A percentile compares a stretch with the other conserved stretches of the same genome.
These are phyloP conservation scores for Tetrax tetrax DNA, from an alignment of 2,113 vertebrate genomes.

Conservation along the genomic window DNA sequence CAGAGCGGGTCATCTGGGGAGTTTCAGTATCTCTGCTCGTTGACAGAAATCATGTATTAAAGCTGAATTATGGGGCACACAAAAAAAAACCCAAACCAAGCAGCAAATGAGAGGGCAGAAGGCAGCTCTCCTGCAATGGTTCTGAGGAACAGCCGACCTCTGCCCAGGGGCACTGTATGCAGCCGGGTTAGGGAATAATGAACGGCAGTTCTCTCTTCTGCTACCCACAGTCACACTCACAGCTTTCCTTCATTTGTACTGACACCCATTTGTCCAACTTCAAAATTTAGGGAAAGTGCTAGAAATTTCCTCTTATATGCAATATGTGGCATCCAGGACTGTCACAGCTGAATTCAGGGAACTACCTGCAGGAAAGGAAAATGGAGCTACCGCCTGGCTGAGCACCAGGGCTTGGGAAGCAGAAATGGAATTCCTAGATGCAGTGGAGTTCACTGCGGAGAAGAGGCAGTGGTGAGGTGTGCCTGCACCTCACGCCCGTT, in stretches of 20 bases:
- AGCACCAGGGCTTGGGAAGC: no score
- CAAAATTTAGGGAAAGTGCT: background rate
- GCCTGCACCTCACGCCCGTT: background rate
- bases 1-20: background rate
- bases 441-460: background rate
- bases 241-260: background rate
- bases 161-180: no score
- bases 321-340: background rate
- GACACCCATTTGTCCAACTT: background rate
- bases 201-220: background rate
- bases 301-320: background rate
- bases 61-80: background rate
- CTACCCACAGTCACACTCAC: background rate
- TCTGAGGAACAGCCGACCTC: no score
- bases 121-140: background rate
- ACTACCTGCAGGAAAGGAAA: background rate
- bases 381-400: background rate
- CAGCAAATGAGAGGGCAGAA: background rate
- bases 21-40: background rate
- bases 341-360: background rate
- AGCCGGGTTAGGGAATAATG: background rate
- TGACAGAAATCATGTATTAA: background rate
- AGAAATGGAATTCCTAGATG: background rate
- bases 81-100: background rate
- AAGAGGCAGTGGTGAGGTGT: background rate